phyloP scores from a whole-genome alignment of 2,113 vertebrate genomes.

The Lophochroa leadbeateri region DNA sequence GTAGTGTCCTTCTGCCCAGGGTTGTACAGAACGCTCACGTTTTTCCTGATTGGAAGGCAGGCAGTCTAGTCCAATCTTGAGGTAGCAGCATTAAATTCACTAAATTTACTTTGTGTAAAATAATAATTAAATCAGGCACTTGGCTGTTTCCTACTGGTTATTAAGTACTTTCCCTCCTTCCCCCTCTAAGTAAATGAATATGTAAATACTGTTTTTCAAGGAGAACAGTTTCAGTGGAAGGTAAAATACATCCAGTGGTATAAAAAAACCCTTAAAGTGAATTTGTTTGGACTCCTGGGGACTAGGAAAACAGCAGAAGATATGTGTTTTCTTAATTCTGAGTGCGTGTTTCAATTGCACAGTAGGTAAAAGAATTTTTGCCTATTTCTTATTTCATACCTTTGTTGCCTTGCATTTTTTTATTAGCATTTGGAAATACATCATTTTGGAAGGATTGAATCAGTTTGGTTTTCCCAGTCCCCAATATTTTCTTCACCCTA shows the following conservation, averaged over 20 bases:
- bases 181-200: neutral
- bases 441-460: neutral
- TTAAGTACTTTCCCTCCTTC: fast-evolving
- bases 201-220: neutral
- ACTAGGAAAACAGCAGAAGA: neutral
- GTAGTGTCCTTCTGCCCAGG: neutral
- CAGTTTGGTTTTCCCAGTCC: neutral
- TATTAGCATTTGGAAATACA: neutral
- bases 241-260: neutral
- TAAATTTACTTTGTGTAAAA: neutral
- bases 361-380: neutral
- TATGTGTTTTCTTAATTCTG: neutral
- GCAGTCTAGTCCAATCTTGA: neutral
- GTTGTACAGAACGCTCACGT: neutral
- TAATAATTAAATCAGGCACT: neutral
- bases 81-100: neutral
- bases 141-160: neutral
- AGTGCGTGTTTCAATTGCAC: neutral
- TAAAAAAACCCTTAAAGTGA: neutral
- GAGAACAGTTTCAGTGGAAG: neutral
- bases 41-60: neutral
- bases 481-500: neutral
- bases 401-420: neutral
- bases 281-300: neutral
- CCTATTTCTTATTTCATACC: neutral